Evolutionary conservation across 2,888 invertebrate species (phyloP), one percentile per base, ranked within the genome.

Genomic region (Ennomos erosarius): DNA sequence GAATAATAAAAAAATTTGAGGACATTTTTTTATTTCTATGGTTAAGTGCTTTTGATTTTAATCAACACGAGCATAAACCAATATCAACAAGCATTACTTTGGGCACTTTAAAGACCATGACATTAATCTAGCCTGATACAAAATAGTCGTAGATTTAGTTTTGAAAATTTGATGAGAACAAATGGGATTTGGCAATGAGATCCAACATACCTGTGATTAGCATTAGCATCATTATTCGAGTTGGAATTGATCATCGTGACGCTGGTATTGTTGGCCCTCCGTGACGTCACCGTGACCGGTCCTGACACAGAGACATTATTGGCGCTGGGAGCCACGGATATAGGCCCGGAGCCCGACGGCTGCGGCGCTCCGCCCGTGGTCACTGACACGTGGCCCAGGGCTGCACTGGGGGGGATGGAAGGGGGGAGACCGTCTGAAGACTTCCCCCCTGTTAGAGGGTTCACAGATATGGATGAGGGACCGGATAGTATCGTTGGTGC

Each of bases 221-320:
- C 59, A 11, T 59, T 58, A 8, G 57, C 8, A 51, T 88, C 88
- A 60, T 85, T 87, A 59, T 74, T 78, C 47, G 76, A 70, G 51
- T 69, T 70, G 6, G 74, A 55, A 40, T 72, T 73, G 56, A 96
- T 93, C 75, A 96, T 91, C 0, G 96, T 96, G 1, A 96, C 96
- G 74, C 95, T 96, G n/a, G 96, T 96, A 80, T 96, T 96, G 78
- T 95, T 95, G 26, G 93, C 93, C 50, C 95, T 90, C 3, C 94
- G 88, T 37, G 93, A 91, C 37, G 95, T 94, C 40, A 95, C 95
- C 16, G 94, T 93, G 10, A 94, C 94, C 8, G 95, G 94, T 0
- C 95, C 94, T 8, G 93, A 93, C 36, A 94, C 88, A 1, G 85
- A 75, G 3, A 82, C 74, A 5, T 84, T 79, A 55, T 80, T 83